A percentile compares a stretch with the other conserved stretches of the same genome.
Conservation (phyloP, 2,113 vertebrate genomes). For the Castor canadensis region DNA sequence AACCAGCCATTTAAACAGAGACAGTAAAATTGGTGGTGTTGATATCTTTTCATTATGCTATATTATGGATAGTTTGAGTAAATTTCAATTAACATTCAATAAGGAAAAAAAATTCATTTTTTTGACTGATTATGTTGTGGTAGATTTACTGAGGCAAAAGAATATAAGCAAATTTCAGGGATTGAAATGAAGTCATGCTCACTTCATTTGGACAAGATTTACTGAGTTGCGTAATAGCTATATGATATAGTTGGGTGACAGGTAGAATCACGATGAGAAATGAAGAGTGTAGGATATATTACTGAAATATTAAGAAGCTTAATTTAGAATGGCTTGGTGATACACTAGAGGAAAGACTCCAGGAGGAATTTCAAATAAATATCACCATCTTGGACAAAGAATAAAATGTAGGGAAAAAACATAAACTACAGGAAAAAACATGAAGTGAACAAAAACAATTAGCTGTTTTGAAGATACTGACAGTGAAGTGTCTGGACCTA, state of each 20-base stretch:
- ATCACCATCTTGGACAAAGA: neutral
- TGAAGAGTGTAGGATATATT: neutral
- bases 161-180: neutral
- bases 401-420: neutral
- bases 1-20: neutral
- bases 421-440: neutral
- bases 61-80: neutral
- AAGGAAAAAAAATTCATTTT: neutral
- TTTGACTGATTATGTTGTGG: neutral
- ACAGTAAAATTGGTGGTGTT: neutral
- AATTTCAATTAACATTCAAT: conserved; percentile 25
- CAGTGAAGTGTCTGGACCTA: neutral
- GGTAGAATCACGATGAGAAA: neutral
- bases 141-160: neutral
- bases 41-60: neutral
- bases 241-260: neutral
- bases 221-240: neutral
- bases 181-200: neutral
- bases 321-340: neutral
- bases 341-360: neutral
- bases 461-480: neutral
- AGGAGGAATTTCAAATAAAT: neutral
- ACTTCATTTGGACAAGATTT: neutral
- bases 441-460: neutral
- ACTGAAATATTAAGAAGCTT: neutral